phyloP scores from a whole-genome alignment of 2,797 vertebrate genomes.

The Champsocephalus esox region DNA sequence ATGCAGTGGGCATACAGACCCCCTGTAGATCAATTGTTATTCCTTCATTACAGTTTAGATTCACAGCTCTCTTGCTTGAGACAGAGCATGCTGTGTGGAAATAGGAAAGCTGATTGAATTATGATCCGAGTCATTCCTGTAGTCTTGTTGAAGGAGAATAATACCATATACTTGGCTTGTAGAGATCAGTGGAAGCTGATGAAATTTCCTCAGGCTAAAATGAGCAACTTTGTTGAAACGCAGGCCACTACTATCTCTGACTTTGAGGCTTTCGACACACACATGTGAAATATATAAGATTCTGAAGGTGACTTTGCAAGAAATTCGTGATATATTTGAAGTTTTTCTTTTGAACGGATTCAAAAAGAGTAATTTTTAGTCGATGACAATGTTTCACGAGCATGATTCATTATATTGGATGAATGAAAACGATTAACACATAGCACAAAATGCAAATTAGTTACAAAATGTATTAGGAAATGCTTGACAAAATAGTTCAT shows the following conservation, averaged over 20 bases:
- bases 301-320: not conserved
- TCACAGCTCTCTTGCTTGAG: slow-evolving; percentile 4
- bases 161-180: slow-evolving; percentile 50
- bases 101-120: slow-evolving; percentile 26
- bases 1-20: not conserved
- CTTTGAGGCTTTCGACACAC: not conserved
- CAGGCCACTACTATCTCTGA: slow-evolving; percentile 7
- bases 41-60: slow-evolving; percentile 8
- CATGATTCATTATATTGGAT: not conserved
- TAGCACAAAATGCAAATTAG: not conserved
- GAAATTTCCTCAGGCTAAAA: slow-evolving; percentile 40
- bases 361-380: not conserved
- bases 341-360: slow-evolving; percentile 1
- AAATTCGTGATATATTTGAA: not conserved
- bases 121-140: slow-evolving; percentile 54
- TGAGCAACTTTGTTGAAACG: slow-evolving; percentile 12
- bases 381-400: not conserved
- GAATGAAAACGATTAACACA: not conserved
- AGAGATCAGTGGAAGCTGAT: slow-evolving; percentile 45
- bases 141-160: slow-evolving; percentile 52
- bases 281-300: not conserved
- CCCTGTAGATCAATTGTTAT: not conserved
- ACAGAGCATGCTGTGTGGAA: slow-evolving; percentile 5
- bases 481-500: not conserved
- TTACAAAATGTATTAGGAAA: not conserved